These are phyloP conservation scores for Nymphicus hollandicus DNA, from an alignment of 2,113 vertebrate genomes.

Conservation along the genomic window DNA sequence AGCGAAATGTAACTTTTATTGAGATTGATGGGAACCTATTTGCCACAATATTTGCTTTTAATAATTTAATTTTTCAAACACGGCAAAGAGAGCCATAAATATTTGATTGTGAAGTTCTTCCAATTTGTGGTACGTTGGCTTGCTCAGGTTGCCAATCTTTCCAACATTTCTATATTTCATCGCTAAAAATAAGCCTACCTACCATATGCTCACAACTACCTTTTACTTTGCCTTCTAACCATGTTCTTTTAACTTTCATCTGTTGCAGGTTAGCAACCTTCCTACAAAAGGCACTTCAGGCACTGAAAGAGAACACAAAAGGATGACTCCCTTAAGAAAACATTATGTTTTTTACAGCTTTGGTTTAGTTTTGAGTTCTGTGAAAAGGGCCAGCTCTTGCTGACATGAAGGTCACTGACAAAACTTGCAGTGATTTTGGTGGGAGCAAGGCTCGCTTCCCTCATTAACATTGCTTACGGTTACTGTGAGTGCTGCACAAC, in stretches of 20 bases:
- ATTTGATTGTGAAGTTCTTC: constrained; percentile 73
- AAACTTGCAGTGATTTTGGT: background rate
- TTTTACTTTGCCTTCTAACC: constrained; percentile 38
- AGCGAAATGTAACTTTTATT: constrained; percentile 78
- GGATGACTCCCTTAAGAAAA: constrained; percentile 40
- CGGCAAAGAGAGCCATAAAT: constrained; percentile 71
- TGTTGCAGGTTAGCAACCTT: constrained; percentile 1
- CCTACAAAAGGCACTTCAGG: background rate
- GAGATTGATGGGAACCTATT: constrained; percentile 79
- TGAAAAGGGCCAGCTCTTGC: background rate
- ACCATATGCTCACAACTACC: background rate
- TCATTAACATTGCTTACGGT: background rate
- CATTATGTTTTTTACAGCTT: background rate
- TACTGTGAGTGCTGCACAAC: background rate
- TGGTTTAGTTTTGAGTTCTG: background rate
- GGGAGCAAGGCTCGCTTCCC: background rate
- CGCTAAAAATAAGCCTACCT: constrained; percentile 29
- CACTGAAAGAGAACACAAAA: constrained; percentile 13
- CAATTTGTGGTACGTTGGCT: constrained; percentile 56
- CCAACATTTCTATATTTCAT: background rate
- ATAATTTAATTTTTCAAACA: constrained; percentile 83
- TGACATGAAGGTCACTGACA: background rate
- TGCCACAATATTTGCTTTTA: constrained; percentile 83
- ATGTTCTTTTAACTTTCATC: constrained; percentile 31
- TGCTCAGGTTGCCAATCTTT: constrained; percentile 36